Evolutionary conservation across 53 echinoderm and acorn worm species (phyloP).

Genomic region (Echinarachnius parma): DNA sequence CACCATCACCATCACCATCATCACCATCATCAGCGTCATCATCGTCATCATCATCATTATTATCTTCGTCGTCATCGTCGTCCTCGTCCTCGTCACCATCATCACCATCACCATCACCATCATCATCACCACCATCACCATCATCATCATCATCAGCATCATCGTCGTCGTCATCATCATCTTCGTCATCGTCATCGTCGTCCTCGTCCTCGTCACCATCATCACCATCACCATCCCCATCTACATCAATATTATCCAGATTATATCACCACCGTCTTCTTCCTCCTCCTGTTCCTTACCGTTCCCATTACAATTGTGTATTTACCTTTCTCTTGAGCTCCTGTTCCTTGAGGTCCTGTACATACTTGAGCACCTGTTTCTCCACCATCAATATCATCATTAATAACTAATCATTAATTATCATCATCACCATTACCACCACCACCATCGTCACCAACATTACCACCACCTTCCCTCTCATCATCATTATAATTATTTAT

Average conservation of each 20-base stretch:
- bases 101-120: conserved; percentile 6
- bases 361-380: conserved; percentile 76
- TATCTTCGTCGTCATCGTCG: not conserved
- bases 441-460: no score
- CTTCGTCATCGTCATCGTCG: not conserved
- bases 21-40: no score
- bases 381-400: no score
- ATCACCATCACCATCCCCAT: conserved; percentile 2
- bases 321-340: conserved; percentile 94
- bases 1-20: conserved; percentile 2
- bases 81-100: not conserved
- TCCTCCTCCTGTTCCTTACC: no score
- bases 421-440: no score
- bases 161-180: not conserved
- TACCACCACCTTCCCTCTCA: no score
- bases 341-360: conserved; percentile 78
- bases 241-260: not conserved
- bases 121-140: not conserved
- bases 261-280: no score
- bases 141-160: not conserved
- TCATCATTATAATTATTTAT: no score
- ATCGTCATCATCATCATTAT: no score
- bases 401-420: no score
- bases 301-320: no score
- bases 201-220: not conserved